Evolutionary conservation across 2,797 vertebrate genomes (phyloP).

Genomic region (Eidolon dupreanum): DNA sequence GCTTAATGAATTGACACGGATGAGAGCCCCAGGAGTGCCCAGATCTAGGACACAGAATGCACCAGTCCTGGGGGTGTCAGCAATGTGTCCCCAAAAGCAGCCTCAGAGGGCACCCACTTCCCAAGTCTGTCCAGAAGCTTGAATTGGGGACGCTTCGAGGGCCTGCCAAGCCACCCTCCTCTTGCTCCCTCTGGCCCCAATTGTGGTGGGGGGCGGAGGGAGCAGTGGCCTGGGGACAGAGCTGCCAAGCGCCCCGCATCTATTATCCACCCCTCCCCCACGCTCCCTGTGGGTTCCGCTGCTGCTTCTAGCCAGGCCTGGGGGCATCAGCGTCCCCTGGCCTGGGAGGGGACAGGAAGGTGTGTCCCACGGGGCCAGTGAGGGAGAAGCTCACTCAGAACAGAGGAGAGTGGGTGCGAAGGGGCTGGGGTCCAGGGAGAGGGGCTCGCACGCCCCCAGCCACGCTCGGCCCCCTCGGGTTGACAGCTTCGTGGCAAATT

Average conservation of each 20-base stretch:
- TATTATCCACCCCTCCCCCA: fast-evolving
- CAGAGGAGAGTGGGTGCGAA: not conserved
- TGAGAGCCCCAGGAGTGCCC: slow-evolving; percentile 38
- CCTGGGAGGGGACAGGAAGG: not conserved
- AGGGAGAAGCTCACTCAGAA: not conserved
- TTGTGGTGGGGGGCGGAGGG: not conserved
- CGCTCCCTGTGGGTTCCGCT: not conserved
- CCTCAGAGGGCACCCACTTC: not conserved
- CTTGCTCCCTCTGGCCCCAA: not conserved
- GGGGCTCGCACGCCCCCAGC: not conserved
- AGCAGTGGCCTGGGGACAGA: not conserved
- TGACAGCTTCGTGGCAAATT: too few species aligned
- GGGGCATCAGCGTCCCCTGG: not conserved
- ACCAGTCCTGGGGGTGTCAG: not conserved
- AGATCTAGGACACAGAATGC: slow-evolving; percentile 66
- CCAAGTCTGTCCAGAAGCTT: not conserved
- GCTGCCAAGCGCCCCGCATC: too few species aligned
- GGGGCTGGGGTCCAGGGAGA: fast-evolving
- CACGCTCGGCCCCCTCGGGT: not conserved
- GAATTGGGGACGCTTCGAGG: not conserved
- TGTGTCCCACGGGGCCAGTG: not conserved
- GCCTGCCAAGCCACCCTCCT: not conserved
- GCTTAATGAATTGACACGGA: slow-evolving; percentile 66
- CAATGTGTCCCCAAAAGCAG: slow-evolving; percentile 44
- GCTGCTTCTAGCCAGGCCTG: not conserved